These are phyloP conservation scores for Glaucopsyche alexis DNA, from an alignment of 2,888 invertebrate species.

Conservation along the genomic window DNA sequence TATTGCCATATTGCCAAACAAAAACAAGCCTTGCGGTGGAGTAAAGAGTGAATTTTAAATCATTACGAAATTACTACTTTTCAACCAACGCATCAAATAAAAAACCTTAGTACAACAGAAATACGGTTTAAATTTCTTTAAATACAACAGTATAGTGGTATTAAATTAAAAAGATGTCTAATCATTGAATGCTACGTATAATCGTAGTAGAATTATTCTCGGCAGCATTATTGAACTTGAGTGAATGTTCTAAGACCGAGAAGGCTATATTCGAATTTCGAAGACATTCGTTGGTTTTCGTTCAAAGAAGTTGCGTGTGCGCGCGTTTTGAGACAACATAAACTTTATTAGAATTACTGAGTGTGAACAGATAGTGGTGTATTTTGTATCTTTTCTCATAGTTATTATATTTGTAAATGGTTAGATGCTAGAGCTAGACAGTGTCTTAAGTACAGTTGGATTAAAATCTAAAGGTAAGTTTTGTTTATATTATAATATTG, in stretches of 20 bases:
- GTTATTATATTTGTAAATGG: background rate
- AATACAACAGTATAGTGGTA: background rate
- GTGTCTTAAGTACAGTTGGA: constrained; percentile 9
- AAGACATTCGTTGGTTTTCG: constrained; percentile 8
- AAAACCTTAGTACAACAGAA: constrained; percentile 14
- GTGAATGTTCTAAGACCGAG: constrained; percentile 23
- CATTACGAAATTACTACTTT: constrained; percentile 38
- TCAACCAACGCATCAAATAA: constrained; percentile 33
- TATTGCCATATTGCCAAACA: constrained; percentile 42
- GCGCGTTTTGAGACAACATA: background rate
- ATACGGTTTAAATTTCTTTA: constrained; percentile 39
- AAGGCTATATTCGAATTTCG: constrained; percentile 15
- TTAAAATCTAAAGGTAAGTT: constrained; percentile 18
- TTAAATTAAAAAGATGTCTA: background rate
- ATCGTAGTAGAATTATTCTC: background rate
- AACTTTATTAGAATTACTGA: background rate
- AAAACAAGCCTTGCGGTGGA: constrained; percentile 40
- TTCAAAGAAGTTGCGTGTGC: constrained; percentile 5
- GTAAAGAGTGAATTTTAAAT: constrained; percentile 40
- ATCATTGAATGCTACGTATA: background rate
- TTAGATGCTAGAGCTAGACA: background rate
- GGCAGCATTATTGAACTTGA: constrained; percentile 26
- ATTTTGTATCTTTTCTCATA: background rate
- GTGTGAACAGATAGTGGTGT: constrained; percentile 11
- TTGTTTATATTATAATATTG: background rate